Base-by-base conservation (phyloP, 2,113 vertebrate genomes). In the Anguilla rostrata region DNA sequence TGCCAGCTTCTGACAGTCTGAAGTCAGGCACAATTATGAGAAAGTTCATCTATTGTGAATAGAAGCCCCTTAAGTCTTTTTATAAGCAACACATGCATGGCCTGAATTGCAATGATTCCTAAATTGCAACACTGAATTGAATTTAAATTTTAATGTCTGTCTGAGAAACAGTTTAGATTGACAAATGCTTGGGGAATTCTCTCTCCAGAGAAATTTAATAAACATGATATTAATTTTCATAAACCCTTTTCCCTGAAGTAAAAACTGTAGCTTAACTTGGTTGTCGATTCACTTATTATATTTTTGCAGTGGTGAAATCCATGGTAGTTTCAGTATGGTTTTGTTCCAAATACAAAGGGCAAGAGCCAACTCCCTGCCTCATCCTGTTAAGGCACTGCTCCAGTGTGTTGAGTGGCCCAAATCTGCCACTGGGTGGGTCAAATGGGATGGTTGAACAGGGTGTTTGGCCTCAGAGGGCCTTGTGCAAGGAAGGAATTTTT, bases 141-240 rank as follows among this genome's bases (percentile, higher is more conserved):
- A 75, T 75, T 75, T 75, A n/a, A 75, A 29, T 75, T 75, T 29
- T 75, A 75, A 75, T 75, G 60, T 66, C 60, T 75, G 71, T 75
- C 71, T 34, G 60, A 75, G 7, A 75, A 75, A 75, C 71, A 34
- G 5, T 75, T 75, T 75, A 29, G 71, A 75, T 75, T n/a, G 71
- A 75, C 71, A 29, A 75, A 75, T 34, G 26, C 71, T 75, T 75
- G 26, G 71, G 71, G 71, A 75, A 29, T 75, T 75, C 11, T 9
- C n/a, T 75, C 71, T 34, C 71, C 26, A 34, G 71, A 29, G 71
- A 26, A 75, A 75, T 66, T 66, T 66, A 66, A 66, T 29, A 34
- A 75, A 75, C 71, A 75, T 34, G 2, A 75, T n/a, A 29, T 75
- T 75, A n/a, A 75, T 29, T 75, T 75, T 75, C 71, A 75, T 34